Evolutionary conservation across 2,113 vertebrate species (phyloP).

Genomic region (Nibea coibor): DNA sequence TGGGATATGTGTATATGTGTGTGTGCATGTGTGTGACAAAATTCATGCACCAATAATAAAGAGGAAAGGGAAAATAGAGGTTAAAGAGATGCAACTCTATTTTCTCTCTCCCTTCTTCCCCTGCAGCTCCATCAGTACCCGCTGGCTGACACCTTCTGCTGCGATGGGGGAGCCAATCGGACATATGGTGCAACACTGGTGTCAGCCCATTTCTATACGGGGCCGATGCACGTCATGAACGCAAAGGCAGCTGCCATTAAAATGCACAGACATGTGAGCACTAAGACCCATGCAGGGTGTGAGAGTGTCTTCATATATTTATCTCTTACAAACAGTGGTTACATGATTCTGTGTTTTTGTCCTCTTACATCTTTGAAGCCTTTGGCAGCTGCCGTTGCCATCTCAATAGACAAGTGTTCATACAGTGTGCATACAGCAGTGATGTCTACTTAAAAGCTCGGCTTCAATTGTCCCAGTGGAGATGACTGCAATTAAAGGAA

Average conservation of each 20-base stretch:
- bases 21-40: not conserved
- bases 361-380: not conserved
- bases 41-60: slow-evolving; percentile 10
- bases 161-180: slow-evolving; percentile 63
- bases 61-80: slow-evolving; percentile 42
- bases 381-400: not conserved
- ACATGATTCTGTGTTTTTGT: no score
- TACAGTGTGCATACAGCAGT: no score
- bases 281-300: not conserved
- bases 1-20: not conserved
- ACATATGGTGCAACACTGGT: slow-evolving; percentile 75
- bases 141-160: slow-evolving; percentile 76
- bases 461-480: slow-evolving; percentile 17
- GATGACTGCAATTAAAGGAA: not conserved
- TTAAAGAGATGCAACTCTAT: slow-evolving; percentile 49
- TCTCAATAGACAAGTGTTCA: not conserved
- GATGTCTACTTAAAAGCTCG: no score
- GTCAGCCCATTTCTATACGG: slow-evolving; percentile 34
- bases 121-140: slow-evolving; percentile 56
- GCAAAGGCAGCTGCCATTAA: slow-evolving; percentile 1
- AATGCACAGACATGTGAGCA: not conserved
- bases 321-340: not conserved
- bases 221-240: not conserved
- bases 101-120: slow-evolving; percentile 34
- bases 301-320: not conserved